phyloP scores from a whole-genome alignment of 2,797 vertebrate genomes.

The Trachurus trachurus region DNA sequence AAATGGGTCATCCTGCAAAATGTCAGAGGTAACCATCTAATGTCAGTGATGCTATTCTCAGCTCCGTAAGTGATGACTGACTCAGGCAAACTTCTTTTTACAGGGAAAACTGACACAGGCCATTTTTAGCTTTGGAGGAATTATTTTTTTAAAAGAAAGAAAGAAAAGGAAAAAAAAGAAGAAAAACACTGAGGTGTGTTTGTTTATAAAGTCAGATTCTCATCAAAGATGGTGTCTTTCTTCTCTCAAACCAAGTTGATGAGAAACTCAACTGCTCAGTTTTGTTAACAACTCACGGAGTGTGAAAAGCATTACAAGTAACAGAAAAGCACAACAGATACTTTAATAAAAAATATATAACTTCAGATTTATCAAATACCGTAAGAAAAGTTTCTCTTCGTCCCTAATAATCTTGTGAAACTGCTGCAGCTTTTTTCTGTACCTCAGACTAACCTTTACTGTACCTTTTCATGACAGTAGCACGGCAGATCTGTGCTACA shows the following conservation, averaged over 20 bases:
- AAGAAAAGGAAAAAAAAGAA: background rate
- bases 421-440: too few relatives aligned
- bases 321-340: too few relatives aligned
- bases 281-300: too few relatives aligned
- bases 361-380: background rate
- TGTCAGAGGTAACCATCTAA: conserved; percentile 68
- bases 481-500: too few relatives aligned
- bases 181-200: background rate
- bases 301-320: too few relatives aligned
- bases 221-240: background rate
- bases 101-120: background rate
- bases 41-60: conserved; percentile 55
- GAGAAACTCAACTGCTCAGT: too few relatives aligned
- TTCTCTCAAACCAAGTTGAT: background rate
- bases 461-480: too few relatives aligned
- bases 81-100: conserved; percentile 11
- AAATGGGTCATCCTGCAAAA: conserved; percentile 73
- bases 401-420: too few relatives aligned
- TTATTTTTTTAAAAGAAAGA: too few relatives aligned
- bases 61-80: conserved; percentile 27
- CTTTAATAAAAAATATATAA: too few relatives aligned
- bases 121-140: conserved; percentile 30
- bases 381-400: too few relatives aligned
- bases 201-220: conserved; percentile 22
- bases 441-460: too few relatives aligned